phyloP scores from a whole-genome alignment of 2,113 vertebrate species.

The Vulpes vulpes region DNA sequence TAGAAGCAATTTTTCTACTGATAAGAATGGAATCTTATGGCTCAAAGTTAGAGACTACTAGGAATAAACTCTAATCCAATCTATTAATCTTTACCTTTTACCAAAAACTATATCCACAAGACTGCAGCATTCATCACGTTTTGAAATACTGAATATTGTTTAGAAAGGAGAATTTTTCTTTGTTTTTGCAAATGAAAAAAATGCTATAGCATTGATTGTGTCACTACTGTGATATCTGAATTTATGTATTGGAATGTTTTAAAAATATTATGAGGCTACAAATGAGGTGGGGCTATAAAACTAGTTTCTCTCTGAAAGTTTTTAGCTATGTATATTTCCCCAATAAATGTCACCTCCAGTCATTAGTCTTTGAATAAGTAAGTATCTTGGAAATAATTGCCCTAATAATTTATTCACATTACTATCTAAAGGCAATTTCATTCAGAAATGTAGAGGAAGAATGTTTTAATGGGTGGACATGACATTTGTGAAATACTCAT shows the following conservation, averaged over 20 bases:
- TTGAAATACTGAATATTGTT: not conserved
- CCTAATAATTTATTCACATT: too few relatives aligned
- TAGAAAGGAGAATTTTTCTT: not conserved
- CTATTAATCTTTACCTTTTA: not conserved
- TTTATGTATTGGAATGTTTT: not conserved
- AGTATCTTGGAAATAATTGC: too few relatives aligned
- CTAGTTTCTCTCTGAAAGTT: too few relatives aligned
- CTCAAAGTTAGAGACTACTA: not conserved
- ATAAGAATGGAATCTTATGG: not conserved
- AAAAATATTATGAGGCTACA: too few relatives aligned
- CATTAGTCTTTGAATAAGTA: too few relatives aligned
- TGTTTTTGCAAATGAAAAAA: constrained; percentile 8
- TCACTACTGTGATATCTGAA: not conserved
- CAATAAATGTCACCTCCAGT: too few relatives aligned
- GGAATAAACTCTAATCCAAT: not conserved
- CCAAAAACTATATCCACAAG: not conserved
- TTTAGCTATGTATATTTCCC: too few relatives aligned
- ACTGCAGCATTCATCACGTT: not conserved
- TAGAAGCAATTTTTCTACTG: not conserved
- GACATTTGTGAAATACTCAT: too few relatives aligned
- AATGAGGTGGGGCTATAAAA: too few relatives aligned
- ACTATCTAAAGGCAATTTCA: too few relatives aligned
- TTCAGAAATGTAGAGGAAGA: too few relatives aligned
- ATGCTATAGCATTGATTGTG: not conserved
- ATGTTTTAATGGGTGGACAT: too few relatives aligned